phyloP scores from a whole-genome alignment of 2,888 invertebrate species.

The Polydrusus tereticollis region DNA sequence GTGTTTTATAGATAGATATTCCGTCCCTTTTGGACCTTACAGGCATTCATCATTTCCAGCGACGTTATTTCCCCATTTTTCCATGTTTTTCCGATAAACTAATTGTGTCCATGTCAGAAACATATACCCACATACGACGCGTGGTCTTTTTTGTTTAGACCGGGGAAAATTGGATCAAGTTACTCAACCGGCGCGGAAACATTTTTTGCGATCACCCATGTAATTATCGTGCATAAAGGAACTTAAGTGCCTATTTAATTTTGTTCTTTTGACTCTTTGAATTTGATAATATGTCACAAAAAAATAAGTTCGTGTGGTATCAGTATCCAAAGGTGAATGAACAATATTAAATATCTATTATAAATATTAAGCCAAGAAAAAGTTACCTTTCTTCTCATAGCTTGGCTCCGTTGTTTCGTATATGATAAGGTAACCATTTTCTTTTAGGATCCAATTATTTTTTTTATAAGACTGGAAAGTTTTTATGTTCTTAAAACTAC shows the following conservation, averaged over 20 bases:
- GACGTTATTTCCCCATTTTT: slow-evolving; percentile 49
- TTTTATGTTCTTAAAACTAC: slow-evolving; percentile 22
- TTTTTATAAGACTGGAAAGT: slow-evolving; percentile 6
- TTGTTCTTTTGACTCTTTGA: neutral
- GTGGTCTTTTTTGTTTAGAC: slow-evolving; percentile 32
- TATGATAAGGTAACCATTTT: slow-evolving; percentile 6
- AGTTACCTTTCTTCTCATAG: no score
- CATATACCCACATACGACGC: slow-evolving; percentile 36
- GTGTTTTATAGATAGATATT: slow-evolving; percentile 41
- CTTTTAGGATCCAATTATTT: slow-evolving; percentile 9
- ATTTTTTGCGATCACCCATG: slow-evolving; percentile 11
- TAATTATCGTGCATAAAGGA: slow-evolving; percentile 11
- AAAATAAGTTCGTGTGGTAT: no score
- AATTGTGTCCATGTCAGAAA: slow-evolving; percentile 48
- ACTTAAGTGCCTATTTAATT: slow-evolving; percentile 11
- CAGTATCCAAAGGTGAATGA: no score
- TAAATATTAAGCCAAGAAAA: no score
- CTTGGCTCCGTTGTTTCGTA: neutral
- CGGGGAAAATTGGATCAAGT: slow-evolving; percentile 42
- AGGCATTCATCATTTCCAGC: slow-evolving; percentile 47
- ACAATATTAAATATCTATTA: no score
- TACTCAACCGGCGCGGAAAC: slow-evolving; percentile 33
- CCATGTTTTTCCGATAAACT: slow-evolving; percentile 47
- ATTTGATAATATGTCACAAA: neutral
- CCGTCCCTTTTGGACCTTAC: slow-evolving; percentile 41